Evolutionary conservation across 23 tunicate species (phyloP).

Genomic region (Trididemnum miniatum): DNA sequence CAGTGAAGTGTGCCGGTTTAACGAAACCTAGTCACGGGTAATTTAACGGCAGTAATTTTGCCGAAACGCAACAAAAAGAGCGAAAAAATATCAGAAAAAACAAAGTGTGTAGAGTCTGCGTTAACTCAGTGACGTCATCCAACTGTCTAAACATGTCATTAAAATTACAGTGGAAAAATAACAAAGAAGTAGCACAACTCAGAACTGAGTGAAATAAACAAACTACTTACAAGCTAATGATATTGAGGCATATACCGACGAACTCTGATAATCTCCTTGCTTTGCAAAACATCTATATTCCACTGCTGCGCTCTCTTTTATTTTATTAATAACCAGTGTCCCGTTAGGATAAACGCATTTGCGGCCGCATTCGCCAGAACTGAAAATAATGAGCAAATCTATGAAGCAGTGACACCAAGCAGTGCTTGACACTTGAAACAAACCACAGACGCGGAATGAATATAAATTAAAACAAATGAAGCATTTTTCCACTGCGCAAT

Average conservation of each 20-base stretch:
- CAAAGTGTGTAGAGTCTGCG: no score
- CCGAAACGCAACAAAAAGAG: not conserved
- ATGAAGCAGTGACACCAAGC: no score
- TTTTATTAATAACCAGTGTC: conserved; percentile 1
- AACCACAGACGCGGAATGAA: not conserved
- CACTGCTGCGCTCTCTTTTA: not conserved
- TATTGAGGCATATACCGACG: not conserved
- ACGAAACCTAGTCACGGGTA: no score
- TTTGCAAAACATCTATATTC: conserved; percentile 12
- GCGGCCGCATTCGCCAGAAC: not conserved
- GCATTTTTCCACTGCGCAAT: no score
- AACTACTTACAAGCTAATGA: conserved; percentile 8
- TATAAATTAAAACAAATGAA: no score
- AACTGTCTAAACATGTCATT: no score
- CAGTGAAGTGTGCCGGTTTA: no score
- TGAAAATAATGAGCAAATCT: not conserved
- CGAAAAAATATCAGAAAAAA: not conserved
- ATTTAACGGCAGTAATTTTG: not conserved
- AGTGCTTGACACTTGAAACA: not conserved
- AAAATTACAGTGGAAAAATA: no score
- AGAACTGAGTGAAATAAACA: not conserved
- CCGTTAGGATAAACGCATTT: conserved; percentile 23
- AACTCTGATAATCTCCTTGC: not conserved
- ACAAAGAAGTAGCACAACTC: not conserved
- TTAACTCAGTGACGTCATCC: no score